These are phyloP conservation scores for Scaptomyza montana DNA, from an alignment of 1,140 invertebrate genomes.

Conservation along the genomic window DNA sequence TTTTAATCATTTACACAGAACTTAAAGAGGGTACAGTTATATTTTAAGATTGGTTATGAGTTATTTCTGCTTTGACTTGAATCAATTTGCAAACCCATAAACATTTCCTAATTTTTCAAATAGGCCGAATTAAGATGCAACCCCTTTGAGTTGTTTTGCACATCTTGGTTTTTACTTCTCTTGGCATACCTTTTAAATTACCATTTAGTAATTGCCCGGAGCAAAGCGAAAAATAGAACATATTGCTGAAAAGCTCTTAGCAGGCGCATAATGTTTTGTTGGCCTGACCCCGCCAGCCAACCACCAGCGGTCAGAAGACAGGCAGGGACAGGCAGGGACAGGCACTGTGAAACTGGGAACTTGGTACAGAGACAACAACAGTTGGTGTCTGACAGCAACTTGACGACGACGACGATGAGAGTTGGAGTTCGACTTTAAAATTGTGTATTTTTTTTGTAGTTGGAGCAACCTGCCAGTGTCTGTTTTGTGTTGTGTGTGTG, in stretches of 20 bases:
- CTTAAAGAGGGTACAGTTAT: too few species aligned
- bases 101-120: constrained; percentile 25
- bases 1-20: too few species aligned
- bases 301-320: constrained; percentile 61
- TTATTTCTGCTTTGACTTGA: background rate
- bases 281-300: constrained; percentile 68
- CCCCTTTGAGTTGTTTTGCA: too few species aligned
- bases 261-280: constrained; percentile 68
- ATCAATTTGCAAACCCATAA: constrained; percentile 4
- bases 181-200: constrained; percentile 44
- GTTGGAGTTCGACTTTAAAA: constrained; percentile 1
- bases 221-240: constrained; percentile 72
- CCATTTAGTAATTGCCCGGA: constrained; percentile 32
- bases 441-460: constrained; percentile 11
- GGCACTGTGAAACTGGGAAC: constrained; percentile 5
- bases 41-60: background rate
- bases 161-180: background rate
- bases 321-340: constrained; percentile 24
- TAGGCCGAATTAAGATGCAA: background rate
- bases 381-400: constrained; percentile 80
- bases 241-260: constrained; percentile 79
- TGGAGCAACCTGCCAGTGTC: constrained; percentile 40
- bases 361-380: constrained; percentile 68
- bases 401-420: constrained; percentile 53
- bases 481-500: constrained; percentile 35